Evolutionary conservation across 2,888 invertebrate species (phyloP), one percentile per base, ranked within the genome.

Genomic region (Watsonalla cultraria): DNA sequence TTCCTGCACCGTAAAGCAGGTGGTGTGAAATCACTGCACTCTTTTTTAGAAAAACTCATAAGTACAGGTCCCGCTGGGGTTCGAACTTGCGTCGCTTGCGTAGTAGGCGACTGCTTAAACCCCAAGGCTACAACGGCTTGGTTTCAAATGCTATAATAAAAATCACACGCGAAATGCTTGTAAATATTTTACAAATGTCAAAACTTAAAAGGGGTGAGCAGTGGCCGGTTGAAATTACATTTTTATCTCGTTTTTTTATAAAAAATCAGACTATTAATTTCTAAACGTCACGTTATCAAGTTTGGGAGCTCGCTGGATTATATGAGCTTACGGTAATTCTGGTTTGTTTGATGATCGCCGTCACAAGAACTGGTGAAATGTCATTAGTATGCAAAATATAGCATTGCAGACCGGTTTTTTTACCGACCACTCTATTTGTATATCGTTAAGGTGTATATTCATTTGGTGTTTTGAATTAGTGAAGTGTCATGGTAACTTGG

Each of bases 321-420:
- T 76, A 77, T 56, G 69, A 60, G 56, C 46, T 55, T 56, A 55
- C 66, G 60, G 60, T 59, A 61, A 57, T 56, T 63, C 66, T 47
- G 61, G 69, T 69, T 70, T 74, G 60, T 66, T 66, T 65, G 61
- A 67, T 63, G 47, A 51, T 51, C 24, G 54, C 58, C 60, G 56
- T 48, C 58, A 46, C 35, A 49, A 46, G 53, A 62, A 66, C 62
- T 64, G 61, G 64, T 60, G 61, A 71, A 66, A 65, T 63, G 62
- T 64, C 62, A 74, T 74, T 70, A 67, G 61, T 68, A 75, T 75
- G 73, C 69, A 69, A 74, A 72, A 66, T 54, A 34, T 52, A 45
- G 34, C 15, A 37, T 37, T 49, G 37, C 35, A 37, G 14, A 49
- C 37, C 39, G 14, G 15, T 14, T 34, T 13, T 11, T 49, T 37